phyloP scores from a whole-genome alignment of 2,797 vertebrate genomes.

The Sebastolobus altivelis region DNA sequence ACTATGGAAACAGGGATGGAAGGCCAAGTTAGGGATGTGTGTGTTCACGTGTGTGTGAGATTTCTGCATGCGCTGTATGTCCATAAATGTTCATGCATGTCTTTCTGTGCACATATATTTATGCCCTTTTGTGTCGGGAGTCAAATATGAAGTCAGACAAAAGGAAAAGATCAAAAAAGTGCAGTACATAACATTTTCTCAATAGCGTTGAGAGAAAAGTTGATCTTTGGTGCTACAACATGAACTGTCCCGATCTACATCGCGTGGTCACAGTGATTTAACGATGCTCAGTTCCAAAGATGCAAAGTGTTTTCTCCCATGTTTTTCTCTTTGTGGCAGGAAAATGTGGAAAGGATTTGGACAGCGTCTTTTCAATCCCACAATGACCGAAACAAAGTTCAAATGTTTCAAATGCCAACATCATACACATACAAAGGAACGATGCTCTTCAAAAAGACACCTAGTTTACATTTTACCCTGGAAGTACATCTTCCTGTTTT shows the following conservation, averaged over 20 bases:
- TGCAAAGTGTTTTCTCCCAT: neutral
- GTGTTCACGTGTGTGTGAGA: slow-evolving; percentile 40
- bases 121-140: neutral
- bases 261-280: neutral
- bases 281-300: slow-evolving; percentile 1
- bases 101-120: neutral
- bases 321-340: slow-evolving; percentile 7
- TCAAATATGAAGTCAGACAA: slow-evolving; percentile 7
- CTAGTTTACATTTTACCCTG: neutral
- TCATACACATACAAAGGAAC: neutral
- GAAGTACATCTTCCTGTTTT: neutral
- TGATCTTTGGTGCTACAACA: slow-evolving; percentile 17
- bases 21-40: slow-evolving; percentile 56
- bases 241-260: neutral
- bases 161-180: neutral
- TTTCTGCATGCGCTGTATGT: slow-evolving; percentile 7
- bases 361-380: neutral
- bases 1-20: slow-evolving; percentile 69
- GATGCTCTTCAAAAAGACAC: neutral
- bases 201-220: neutral
- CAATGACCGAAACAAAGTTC: neutral
- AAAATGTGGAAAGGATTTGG: slow-evolving; percentile 13
- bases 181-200: neutral
- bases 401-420: neutral
- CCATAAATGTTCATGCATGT: slow-evolving; percentile 6